Evolutionary conservation across 2,888 invertebrate species (phyloP), one percentile per base, ranked within the genome.

Genomic region (Lycia hirtaria): DNA sequence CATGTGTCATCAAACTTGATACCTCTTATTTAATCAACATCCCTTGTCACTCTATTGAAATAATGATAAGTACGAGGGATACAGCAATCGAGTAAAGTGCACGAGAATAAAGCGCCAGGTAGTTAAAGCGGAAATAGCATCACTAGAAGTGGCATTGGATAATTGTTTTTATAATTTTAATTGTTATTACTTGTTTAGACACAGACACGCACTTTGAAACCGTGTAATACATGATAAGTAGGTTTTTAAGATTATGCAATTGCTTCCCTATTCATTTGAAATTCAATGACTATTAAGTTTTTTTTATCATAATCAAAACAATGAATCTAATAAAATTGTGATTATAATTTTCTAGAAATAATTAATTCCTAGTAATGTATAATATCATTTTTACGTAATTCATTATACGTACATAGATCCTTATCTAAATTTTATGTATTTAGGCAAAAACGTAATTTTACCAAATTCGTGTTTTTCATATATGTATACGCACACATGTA

Each of bases 1-100:
- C 32, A 15, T 24, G 26, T 61, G 64, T 57, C 68, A 59, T 62
- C 59, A 72, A 69, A 71, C 65, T 69, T 37, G 20, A 12, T n/a
- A 12, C 20, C 12, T 20, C 19, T 20, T 7, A 22, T 35, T 9
- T n/a, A 19, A 19, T 17, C 9, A 3, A n/a, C 5, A 14, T 40
- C 22, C 2, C 12, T 6, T 15, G 7, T 26, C 9, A 14, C 15
- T 14, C 24, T 26, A 41, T 24, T 7, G 41, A 24, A 9, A 26
- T 10, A 15, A 24, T 15, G 10, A 5, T 14, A 9, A 40, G 12
- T 15, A 10, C 4, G 14, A 40, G 12, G 0, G 3, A n/a, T 15
- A 37, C 9, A 20, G 12, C 10, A 24, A 40, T 14, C n/a, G n/a
- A n/a, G 4, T 17, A 15, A 17, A 35, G 15, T 15, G 17, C 10